Percentiles rank a stretch among this genome's conserved stretches.
Evolutionary conservation across 2,888 invertebrate genomes (phyloP).

Genomic region (Tachystola acroxantha): DNA sequence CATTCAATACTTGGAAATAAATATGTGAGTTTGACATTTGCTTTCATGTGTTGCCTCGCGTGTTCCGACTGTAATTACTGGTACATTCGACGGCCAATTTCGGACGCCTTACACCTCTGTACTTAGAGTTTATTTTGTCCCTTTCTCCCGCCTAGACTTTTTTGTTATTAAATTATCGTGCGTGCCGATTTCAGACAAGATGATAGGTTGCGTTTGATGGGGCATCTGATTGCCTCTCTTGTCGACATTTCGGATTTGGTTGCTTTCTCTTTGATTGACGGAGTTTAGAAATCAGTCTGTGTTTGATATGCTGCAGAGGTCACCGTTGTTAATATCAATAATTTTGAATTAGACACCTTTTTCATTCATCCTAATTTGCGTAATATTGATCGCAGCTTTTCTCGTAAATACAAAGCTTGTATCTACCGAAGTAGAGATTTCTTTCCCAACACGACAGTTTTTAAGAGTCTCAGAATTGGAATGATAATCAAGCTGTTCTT

Average conservation of each 20-base stretch:
- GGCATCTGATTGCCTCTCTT: conserved; percentile 75
- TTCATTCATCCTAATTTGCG: no score
- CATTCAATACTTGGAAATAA: conserved; percentile 78
- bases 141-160: conserved; percentile 52
- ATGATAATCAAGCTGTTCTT: no score
- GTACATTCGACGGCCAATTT: conserved; percentile 30
- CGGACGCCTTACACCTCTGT: conserved; percentile 38
- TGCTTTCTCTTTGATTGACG: conserved; percentile 75
- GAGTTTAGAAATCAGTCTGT: conserved; percentile 49
- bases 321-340: conserved; percentile 13
- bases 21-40: conserved; percentile 78
- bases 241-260: conserved; percentile 64
- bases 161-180: conserved; percentile 77
- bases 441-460: no score
- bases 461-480: no score
- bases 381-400: no score
- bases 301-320: conserved; percentile 39
- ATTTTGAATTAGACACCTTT: not conserved
- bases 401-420: no score
- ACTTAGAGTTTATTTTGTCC: conserved; percentile 52
- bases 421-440: no score
- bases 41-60: conserved; percentile 73
- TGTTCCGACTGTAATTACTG: conserved; percentile 70
- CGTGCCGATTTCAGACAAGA: conserved; percentile 76
- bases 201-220: conserved; percentile 74